These are phyloP conservation scores for Thalassoma bifasciatum DNA, from an alignment of 2,113 vertebrate species.

Conservation along the genomic window DNA sequence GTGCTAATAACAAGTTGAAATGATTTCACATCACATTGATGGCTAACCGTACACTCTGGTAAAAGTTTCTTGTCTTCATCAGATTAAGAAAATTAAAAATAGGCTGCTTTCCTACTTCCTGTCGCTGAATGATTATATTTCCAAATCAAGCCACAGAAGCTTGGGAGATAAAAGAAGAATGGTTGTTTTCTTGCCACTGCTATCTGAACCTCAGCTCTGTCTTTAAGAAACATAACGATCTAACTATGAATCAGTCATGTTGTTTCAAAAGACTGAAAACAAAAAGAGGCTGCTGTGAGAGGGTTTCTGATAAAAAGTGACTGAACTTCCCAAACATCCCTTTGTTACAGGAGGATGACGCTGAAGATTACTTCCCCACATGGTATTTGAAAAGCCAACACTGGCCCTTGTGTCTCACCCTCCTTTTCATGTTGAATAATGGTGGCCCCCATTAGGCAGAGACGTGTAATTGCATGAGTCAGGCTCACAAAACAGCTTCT, in stretches of 20 bases:
- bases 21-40: constrained; percentile 17
- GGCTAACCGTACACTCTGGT: constrained; percentile 14
- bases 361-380: constrained; percentile 44
- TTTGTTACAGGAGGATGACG: constrained; percentile 44
- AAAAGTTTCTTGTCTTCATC: constrained; percentile 1
- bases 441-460: constrained; percentile 66
- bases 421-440: constrained; percentile 51
- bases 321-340: constrained; percentile 27
- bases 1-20: constrained; percentile 6
- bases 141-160: neutral
- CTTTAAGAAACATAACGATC: neutral
- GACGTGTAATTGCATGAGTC: constrained; percentile 70
- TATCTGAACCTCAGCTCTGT: neutral
- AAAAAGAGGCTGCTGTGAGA: neutral
- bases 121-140: constrained; percentile 19
- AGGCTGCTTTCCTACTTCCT: neutral
- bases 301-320: constrained; percentile 28
- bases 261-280: neutral
- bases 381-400: constrained; percentile 21
- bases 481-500: constrained; percentile 39
- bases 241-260: neutral
- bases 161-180: neutral
- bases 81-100: neutral
- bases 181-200: no score
- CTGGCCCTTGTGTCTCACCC: constrained; percentile 41